These are phyloP conservation scores for Helarctos malayanus DNA, from an alignment of 2,797 vertebrate genomes.

Conservation along the genomic window DNA sequence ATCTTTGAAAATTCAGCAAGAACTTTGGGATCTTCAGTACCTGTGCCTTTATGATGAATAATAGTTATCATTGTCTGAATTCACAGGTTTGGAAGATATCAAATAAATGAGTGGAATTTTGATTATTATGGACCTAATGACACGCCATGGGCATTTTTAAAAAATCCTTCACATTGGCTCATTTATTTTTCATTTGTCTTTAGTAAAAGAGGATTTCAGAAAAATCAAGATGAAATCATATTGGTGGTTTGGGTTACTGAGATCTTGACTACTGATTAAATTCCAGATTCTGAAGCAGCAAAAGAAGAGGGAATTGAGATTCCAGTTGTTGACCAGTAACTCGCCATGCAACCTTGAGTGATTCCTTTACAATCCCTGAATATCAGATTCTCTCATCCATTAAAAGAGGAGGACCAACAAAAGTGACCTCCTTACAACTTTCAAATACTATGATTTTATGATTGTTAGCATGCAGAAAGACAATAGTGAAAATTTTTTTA, in stretches of 20 bases:
- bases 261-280: not conserved
- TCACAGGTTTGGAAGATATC: not conserved
- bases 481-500: not conserved
- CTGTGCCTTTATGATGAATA: not conserved
- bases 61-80: not conserved
- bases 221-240: constrained; percentile 16
- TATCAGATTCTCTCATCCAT: not conserved
- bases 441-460: not conserved
- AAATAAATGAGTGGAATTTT: not conserved
- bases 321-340: no score
- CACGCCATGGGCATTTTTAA: not conserved
- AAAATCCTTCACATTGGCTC: not conserved
- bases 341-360: not conserved
- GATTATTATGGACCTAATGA: not conserved
- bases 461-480: not conserved
- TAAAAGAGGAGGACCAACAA: constrained; percentile 8
- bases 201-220: constrained; percentile 46
- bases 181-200: constrained; percentile 35
- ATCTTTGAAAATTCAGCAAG: constrained; percentile 29
- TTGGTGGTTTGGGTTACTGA: not conserved
- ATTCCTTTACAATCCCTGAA: not conserved
- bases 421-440: not conserved
- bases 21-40: not conserved
- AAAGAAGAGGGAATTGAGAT: not conserved
- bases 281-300: not conserved